phyloP scores from a whole-genome alignment of 53 echinoderm and acorn worm genomes.

The Paracentrotus lividus region DNA sequence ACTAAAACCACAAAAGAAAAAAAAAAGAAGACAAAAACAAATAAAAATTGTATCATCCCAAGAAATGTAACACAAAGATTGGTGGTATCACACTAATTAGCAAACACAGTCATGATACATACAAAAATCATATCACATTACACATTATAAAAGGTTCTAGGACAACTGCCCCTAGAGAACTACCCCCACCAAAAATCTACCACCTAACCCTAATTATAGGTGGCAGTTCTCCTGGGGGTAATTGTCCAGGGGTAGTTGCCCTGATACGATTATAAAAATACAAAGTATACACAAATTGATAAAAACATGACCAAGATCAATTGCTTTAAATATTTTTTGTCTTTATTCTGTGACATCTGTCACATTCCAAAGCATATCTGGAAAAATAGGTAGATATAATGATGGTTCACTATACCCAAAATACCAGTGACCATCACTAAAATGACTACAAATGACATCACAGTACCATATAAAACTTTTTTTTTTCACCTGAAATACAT shows the following conservation, averaged over 20 bases:
- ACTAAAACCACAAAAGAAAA: no score
- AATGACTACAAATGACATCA: conserved; percentile 54
- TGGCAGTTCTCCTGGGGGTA: no score
- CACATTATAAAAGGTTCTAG: background rate
- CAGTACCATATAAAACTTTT: conserved; percentile 68
- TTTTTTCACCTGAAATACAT: conserved; percentile 55
- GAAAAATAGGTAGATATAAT: conserved; percentile 68
- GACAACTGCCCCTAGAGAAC: background rate
- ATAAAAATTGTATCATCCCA: no score
- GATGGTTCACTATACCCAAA: conserved; percentile 53
- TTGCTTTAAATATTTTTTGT: conserved; percentile 63
- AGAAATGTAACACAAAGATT: no score
- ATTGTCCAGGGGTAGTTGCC: no score
- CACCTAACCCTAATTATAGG: no score
- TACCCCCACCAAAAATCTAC: background rate
- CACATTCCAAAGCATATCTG: conserved; percentile 66
- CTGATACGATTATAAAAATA: no score
- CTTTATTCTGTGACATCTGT: conserved; percentile 30
- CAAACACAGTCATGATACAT: no score
- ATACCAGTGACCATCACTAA: conserved; percentile 48
- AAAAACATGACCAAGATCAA: background rate
- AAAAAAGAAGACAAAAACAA: no score
- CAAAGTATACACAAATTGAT: background rate
- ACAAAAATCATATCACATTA: no score
- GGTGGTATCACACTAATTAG: no score